Base-by-base conservation (phyloP, 1,140 invertebrate species). In the Zophobas atratus region DNA sequence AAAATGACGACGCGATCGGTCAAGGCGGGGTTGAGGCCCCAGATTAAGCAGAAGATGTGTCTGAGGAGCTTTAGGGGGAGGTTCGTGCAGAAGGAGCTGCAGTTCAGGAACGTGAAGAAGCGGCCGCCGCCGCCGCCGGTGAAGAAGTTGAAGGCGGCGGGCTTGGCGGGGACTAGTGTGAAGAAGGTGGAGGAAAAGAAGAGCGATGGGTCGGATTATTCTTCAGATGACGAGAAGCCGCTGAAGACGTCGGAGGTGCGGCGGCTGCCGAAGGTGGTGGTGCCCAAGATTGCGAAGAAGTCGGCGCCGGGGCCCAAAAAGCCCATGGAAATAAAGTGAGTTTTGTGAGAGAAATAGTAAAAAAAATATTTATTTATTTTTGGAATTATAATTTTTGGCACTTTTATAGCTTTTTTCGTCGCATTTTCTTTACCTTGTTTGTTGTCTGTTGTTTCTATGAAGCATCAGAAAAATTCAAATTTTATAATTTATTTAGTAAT, bases 141-240 rank as follows among this genome's bases (percentile, higher is more conserved):
- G 5, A 79, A 67, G 78, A 82, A 70, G 72, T 20, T 20, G 20
- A 20, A 20, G 20, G 20, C 20, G 20, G 20, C 20, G 20, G 20
- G 20, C 0, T 36, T 49, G 20, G 35, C 36, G 35, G 46, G 57
- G 49, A 48, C 43, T 77, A 71, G 49, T 57, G 67, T 70, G 56
- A 77, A 55, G 76, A 81, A 77, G 20, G 43, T 57, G 55, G 70
- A 78, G 76, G 51, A 35, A 43, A 6, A 78, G 74, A 56, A 82
- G 75, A 76, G 41, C 56, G 6, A 75, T 60, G 51, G 77, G 38
- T 87, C 86, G 51, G 87, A 88, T 71, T 88, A 87, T 41, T 86
- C 86, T 41, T 87, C 87, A 0, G 86, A 87, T 46, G 86, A 87
- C 74, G 85, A 88, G 49, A 85, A 88, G 80, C 86, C 87, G 8